Conservation (phyloP, 2,888 invertebrate genomes). For the Pammene aurita region DNA sequence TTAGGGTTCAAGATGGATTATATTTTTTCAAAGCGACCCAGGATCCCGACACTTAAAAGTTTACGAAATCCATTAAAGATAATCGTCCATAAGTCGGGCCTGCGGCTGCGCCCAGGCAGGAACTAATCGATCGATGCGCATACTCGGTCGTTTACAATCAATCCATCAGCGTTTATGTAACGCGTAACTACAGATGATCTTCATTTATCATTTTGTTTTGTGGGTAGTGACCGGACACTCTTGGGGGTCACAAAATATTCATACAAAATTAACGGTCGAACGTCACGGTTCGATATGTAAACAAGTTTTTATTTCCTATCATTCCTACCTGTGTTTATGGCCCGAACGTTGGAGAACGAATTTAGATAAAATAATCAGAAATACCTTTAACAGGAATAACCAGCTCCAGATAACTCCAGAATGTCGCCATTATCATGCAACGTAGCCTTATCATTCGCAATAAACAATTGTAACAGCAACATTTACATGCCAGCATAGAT, state of each 20-base stretch:
- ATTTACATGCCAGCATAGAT: conserved; percentile 68
- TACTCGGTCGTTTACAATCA: conserved; percentile 77
- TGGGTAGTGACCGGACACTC: conserved; percentile 72
- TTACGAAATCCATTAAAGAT: conserved; percentile 78
- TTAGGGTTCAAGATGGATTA: conserved; percentile 63
- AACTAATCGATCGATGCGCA: conserved; percentile 80
- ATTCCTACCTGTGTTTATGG: conserved; percentile 30
- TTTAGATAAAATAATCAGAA: conserved; percentile 5
- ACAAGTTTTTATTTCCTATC: conserved; percentile 61
- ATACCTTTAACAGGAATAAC: background rate
- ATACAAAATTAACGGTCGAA: conserved; percentile 63
- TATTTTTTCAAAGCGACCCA: conserved; percentile 57
- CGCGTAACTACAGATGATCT: conserved; percentile 78
- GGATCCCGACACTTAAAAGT: conserved; percentile 71
- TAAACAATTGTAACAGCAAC: conserved; percentile 68
- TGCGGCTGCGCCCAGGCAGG: conserved; percentile 66
- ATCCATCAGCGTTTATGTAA: conserved; percentile 82
- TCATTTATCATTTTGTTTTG: conserved; percentile 82
- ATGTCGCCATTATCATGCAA: conserved; percentile 59
- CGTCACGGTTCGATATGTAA: conserved; percentile 67
- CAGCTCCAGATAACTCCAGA: background rate
- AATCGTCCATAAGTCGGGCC: conserved; percentile 73
- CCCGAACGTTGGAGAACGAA: background rate
- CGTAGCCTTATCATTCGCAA: conserved; percentile 64
- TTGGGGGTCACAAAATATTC: conserved; percentile 71